Evolutionary conservation across 2,113 vertebrate genomes (phyloP).

Genomic region (Ursus arctos): DNA sequence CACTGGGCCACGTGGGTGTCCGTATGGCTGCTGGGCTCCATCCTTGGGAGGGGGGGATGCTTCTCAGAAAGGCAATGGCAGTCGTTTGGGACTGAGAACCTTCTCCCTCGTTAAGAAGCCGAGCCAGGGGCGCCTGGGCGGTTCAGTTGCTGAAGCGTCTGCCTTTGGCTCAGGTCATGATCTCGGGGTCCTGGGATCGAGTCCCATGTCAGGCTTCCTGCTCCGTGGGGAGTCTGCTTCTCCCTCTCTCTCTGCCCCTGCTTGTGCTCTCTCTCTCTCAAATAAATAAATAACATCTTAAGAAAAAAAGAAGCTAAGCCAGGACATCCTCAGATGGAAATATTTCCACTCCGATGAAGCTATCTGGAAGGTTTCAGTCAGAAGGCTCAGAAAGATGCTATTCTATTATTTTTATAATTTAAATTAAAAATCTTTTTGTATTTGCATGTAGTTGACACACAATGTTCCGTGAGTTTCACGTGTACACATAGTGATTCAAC

Average conservation of each 20-base stretch:
- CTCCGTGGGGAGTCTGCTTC: too few relatives aligned
- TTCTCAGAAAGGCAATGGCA: background rate
- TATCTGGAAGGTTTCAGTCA: background rate
- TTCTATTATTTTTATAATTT: background rate
- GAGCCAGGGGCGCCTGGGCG: background rate
- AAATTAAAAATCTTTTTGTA: background rate
- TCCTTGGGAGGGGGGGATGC: background rate
- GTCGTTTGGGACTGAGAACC: background rate
- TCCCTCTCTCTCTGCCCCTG: too few relatives aligned
- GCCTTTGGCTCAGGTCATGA: too few relatives aligned
- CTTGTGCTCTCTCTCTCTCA: too few relatives aligned
- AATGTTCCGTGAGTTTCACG: background rate
- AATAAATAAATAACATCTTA: background rate
- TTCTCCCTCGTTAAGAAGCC: too few relatives aligned
- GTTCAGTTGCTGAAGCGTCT: background rate
- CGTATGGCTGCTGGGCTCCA: fast-evolving
- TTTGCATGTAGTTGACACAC: background rate
- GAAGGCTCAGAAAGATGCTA: background rate
- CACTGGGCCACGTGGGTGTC: fast-evolving
- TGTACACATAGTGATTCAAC: background rate
- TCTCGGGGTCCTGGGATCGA: too few relatives aligned
- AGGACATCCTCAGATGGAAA: background rate
- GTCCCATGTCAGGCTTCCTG: too few relatives aligned
- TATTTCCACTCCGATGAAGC: too few relatives aligned
- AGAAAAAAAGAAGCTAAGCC: background rate